Evolutionary conservation across 2,797 vertebrate genomes (phyloP), one percentile per base, ranked within the genome.

Genomic region (Intellagama lesueurii): DNA sequence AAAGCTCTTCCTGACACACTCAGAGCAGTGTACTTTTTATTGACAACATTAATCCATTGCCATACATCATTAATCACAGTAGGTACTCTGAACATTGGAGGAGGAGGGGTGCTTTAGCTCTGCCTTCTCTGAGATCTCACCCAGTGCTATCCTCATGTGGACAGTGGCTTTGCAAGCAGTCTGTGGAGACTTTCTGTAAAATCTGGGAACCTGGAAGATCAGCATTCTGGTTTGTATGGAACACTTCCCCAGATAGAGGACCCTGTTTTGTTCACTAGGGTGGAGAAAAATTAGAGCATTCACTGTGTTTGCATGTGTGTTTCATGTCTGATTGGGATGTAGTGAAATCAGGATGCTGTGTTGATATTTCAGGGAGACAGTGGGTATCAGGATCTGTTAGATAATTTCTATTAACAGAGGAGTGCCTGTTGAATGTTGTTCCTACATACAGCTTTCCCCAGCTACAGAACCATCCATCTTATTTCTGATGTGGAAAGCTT

Each of bases 391-490:
- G 60, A 4, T 64, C 7, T 64, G 60, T 64, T 22, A 4, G 60
- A 64, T 64, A 17, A 64, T 64, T 1, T 64, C 47, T 78, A 35
- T 47, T 81, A 64, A 56, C 83, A n/a, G 90, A 87, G 0, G 1
- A 79, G 3, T 47, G 17, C 14, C 16, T 12, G 32, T 35, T 17
- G 52, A 68, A 81, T 8, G 26, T 11, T 40, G 75, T 91, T 91
- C 81, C 22, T 88, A 75, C 88, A 44, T 69, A 49, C 4, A 56
- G 0, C 76, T 5, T 76, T 35, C 60, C 28, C 81, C 0, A 49
- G 19, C 0, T 0, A 40, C 78, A 30, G 26, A 81, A 30, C n/a
- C 32, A 16, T 56, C 0, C 0, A 1, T 69, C 30, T 44, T 83
- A 14, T 44, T 24, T 89, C 11, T 81, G 72, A 26, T 68, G 52